phyloP scores from a whole-genome alignment of 2,888 invertebrate genomes.

The Drosophila nr. perissopoda region DNA sequence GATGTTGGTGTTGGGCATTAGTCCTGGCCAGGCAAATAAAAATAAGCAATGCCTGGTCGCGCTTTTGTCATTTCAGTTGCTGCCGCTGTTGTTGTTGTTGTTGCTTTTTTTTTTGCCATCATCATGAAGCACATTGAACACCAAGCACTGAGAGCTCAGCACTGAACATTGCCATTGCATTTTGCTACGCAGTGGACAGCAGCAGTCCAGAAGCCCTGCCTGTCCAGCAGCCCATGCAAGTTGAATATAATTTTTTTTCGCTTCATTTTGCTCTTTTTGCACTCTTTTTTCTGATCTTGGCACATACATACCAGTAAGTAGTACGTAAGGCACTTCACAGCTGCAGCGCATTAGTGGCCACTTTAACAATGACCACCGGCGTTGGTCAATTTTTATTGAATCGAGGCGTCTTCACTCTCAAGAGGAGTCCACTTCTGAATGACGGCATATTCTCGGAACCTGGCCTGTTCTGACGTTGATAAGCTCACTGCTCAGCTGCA shows the following conservation, averaged over 20 bases:
- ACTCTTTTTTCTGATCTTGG: slow-evolving; percentile 30
- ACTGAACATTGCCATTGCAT: slow-evolving; percentile 66
- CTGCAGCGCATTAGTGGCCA: slow-evolving; percentile 69
- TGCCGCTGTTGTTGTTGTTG: slow-evolving; percentile 20
- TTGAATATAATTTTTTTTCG: slow-evolving; percentile 32
- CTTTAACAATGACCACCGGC: slow-evolving; percentile 65
- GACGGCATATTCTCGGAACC: slow-evolving; percentile 30
- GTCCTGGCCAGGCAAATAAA: slow-evolving; percentile 77
- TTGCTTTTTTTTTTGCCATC: slow-evolving; percentile 31
- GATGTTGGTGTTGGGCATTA: slow-evolving; percentile 61
- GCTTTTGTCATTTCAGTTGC: slow-evolving; percentile 45
- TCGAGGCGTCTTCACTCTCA: slow-evolving; percentile 36
- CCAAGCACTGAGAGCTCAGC: slow-evolving; percentile 29
- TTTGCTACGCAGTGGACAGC: slow-evolving; percentile 14
- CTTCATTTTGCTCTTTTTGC: slow-evolving; percentile 1
- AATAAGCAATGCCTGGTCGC: slow-evolving; percentile 73
- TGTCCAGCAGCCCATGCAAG: slow-evolving; percentile 16
- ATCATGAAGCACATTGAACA: slow-evolving; percentile 75
- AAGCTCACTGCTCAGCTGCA: slow-evolving; percentile 29
- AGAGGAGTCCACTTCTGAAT: slow-evolving; percentile 21
- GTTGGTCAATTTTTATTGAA: slow-evolving; percentile 75
- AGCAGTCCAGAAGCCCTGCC: neutral
- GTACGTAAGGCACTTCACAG: slow-evolving; percentile 56
- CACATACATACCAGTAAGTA: slow-evolving; percentile 26
- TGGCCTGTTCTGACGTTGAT: slow-evolving; percentile 40